Evolutionary conservation across 2,113 vertebrate genomes (phyloP).

Genomic region (Chunga burmeisteri): DNA sequence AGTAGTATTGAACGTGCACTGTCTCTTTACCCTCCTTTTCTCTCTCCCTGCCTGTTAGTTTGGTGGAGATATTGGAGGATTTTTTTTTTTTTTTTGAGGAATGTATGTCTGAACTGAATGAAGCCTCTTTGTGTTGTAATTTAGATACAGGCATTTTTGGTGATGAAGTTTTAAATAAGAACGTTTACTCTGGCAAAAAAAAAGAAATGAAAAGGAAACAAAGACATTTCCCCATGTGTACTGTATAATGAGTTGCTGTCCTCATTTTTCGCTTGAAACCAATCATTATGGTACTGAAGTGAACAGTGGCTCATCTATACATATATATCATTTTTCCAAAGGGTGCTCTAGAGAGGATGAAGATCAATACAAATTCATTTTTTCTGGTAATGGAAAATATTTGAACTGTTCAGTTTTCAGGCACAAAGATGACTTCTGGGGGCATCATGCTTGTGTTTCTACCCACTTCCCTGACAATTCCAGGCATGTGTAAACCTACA

Average conservation of each 20-base stretch:
- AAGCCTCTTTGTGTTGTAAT: neutral
- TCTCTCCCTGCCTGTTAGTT: neutral
- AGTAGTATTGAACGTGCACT: neutral
- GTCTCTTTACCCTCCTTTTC: neutral
- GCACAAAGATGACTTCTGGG: conserved; percentile 17
- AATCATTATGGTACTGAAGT: conserved; percentile 60
- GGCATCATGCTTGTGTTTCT: neutral
- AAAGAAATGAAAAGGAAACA: conserved; percentile 47
- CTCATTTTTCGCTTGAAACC: conserved; percentile 72
- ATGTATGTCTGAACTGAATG: neutral
- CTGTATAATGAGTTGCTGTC: conserved; percentile 55
- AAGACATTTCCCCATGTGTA: conserved; percentile 31
- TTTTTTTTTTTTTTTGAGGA: neutral
- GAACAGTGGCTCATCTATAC: conserved; percentile 66
- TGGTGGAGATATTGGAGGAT: too few relatives aligned
- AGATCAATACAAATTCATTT: conserved; percentile 77
- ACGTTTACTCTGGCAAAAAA: neutral
- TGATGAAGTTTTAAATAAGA: conserved; percentile 64
- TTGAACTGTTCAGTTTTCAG: conserved; percentile 42
- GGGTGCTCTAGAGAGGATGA: conserved; percentile 67
- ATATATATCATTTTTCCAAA: conserved; percentile 74
- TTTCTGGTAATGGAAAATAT: conserved; percentile 69
- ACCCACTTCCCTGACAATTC: neutral
- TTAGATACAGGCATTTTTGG: neutral
- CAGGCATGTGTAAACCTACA: neutral